Conservation (phyloP, 2,888 invertebrate genomes). For the Perizoma flavofasciatum region DNA sequence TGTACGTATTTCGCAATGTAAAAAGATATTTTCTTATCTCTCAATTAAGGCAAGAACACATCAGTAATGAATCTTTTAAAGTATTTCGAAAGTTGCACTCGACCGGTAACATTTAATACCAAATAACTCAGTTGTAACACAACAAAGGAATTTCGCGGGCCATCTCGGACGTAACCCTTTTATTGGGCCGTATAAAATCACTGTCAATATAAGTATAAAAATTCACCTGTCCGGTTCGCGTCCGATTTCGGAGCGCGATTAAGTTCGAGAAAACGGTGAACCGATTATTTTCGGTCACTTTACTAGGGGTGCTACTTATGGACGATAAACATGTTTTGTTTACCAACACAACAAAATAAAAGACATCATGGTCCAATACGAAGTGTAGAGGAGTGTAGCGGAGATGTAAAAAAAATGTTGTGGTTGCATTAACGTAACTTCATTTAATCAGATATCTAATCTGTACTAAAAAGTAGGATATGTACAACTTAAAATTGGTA, state of each 20-base stretch:
- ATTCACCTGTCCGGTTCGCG: slow-evolving; percentile 17
- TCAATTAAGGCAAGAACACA: slow-evolving; percentile 22
- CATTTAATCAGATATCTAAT: no score
- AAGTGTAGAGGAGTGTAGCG: not conserved
- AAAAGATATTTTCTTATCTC: slow-evolving; percentile 8
- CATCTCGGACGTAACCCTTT: slow-evolving; percentile 2
- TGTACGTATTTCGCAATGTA: no score
- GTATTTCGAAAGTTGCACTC: slow-evolving; percentile 17
- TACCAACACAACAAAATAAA: no score
- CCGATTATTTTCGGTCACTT: slow-evolving; percentile 17
- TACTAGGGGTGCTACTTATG: slow-evolving; percentile 13
- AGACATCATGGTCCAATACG: no score
- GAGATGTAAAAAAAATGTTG: not conserved
- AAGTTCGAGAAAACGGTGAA: slow-evolving; percentile 15
- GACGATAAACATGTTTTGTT: no score
- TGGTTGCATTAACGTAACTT: no score
- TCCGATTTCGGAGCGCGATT: slow-evolving; percentile 16
- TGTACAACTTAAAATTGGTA: no score
- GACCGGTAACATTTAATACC: slow-evolving; percentile 4
- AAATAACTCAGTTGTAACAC: slow-evolving; percentile 5
- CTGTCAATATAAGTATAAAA: slow-evolving; percentile 9
- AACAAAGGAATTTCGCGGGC: slow-evolving; percentile 12
- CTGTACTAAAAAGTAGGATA: no score
- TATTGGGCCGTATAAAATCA: slow-evolving; percentile 14
- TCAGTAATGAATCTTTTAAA: slow-evolving; percentile 18